Base-by-base conservation (phyloP, 2,113 vertebrate genomes). In the Pteruthius melanotis region DNA sequence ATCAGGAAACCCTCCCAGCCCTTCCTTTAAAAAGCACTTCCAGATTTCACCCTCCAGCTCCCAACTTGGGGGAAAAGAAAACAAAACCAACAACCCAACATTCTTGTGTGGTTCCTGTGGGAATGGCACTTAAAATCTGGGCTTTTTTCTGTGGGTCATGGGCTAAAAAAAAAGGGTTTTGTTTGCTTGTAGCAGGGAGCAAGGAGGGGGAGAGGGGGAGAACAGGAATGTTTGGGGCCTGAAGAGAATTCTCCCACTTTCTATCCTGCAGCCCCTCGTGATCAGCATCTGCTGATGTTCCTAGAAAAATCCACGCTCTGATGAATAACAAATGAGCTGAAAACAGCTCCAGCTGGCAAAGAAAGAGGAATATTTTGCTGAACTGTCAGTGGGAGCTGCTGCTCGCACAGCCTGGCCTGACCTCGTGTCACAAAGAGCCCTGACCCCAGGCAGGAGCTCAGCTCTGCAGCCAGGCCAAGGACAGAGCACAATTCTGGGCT, bases 331-430 rank as follows among this genome's bases (percentile, higher is more conserved):
- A 91, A 79, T 42, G 93, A 94, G 87, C 74, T 90, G 89, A 17
- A 63, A 87, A 61, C 87, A 54, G 72, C 90, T 96, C 95, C 97
- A 97, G 95, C 95, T 96, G 97, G 97, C 97, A 92, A 15, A 37
- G 95, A 11, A 90, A 60, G 39, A 4, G 94, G 97, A 97, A 96
- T 89, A 71, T 91, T 93, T 90, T 89, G 92, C 89, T 95, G 49
- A 33, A 95, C 40, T 91, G 87, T 83, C 91, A 82, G 7, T 49
- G 15, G 22, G 89, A 91, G 89, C 70, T 54, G 83, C 93, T 78
- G 96, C 88, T 92, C 86, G 23, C 69, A 56, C 88, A 79, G 82
- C 15, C 89, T 22, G 72, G 69, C 69, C 84, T 80, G 90, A 90
- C 60, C 89, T 13, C 1, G 11, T 4, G 42, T 68, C 40, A 66